Percentiles rank a stretch among this genome's conserved stretches.
phyloP scores from a whole-genome alignment of 2,888 invertebrate species.

The Dysmachus trigonus region DNA sequence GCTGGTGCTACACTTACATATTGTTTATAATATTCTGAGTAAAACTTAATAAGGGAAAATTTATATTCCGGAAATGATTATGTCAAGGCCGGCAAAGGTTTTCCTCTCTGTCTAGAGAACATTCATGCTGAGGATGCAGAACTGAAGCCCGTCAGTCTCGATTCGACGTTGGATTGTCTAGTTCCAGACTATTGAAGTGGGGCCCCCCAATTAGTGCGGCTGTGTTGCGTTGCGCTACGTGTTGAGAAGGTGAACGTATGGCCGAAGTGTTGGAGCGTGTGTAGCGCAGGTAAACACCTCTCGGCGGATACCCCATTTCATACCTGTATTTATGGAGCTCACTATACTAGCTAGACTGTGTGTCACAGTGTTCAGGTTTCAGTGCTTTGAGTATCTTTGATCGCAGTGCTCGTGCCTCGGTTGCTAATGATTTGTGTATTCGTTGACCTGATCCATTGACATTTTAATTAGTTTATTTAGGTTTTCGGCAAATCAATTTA shows the following conservation, averaged over 20 bases:
- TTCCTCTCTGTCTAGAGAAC: neutral
- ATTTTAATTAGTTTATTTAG: neutral
- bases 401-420: conserved; percentile 9
- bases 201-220: neutral
- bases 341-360: neutral
- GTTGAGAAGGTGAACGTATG: neutral
- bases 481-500: neutral
- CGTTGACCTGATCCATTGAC: conserved; percentile 7
- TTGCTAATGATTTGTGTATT: conserved; percentile 7
- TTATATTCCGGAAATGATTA: neutral
- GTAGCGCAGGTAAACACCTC: neutral
- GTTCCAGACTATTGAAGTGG: neutral
- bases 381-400: conserved; percentile 8
- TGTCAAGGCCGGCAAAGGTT: neutral
- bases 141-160: neutral
- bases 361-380: conserved; percentile 5
- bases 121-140: neutral
- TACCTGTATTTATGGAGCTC: neutral
- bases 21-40: neutral
- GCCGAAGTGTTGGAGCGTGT: neutral
- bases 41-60: neutral
- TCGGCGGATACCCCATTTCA: neutral
- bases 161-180: neutral
- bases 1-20: neutral
- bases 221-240: neutral